These are phyloP conservation scores for Panopea generosa DNA, from an alignment of 2,888 invertebrate genomes.

Conservation along the genomic window DNA sequence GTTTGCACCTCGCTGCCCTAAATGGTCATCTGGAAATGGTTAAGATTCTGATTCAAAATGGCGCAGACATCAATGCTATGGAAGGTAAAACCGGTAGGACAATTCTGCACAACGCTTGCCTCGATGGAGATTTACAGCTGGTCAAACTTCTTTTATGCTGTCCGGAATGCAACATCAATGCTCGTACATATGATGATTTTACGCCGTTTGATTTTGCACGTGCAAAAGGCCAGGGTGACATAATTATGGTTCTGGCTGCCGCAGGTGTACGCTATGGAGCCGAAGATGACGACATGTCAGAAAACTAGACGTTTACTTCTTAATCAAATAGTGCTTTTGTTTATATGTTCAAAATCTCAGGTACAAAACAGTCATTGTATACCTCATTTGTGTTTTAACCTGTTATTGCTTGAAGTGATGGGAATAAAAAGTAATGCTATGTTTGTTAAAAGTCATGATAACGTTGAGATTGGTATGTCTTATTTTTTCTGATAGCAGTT, in stretches of 20 bases:
- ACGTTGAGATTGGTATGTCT: no score
- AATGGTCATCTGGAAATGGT: conserved; percentile 37
- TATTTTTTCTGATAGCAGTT: no score
- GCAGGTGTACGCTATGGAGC: conserved; percentile 43
- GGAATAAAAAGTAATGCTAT: no score
- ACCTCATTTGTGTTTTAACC: no score
- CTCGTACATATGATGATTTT: conserved; percentile 46
- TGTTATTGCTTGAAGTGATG: no score
- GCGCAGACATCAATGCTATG: conserved; percentile 42
- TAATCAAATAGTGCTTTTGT: no score
- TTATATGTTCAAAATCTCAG: no score
- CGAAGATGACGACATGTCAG: no score
- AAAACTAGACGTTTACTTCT: no score
- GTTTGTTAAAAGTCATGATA: no score
- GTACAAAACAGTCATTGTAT: no score
- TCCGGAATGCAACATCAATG: conserved; percentile 52
- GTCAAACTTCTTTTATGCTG: conserved; percentile 35
- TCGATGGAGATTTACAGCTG: conserved; percentile 28
- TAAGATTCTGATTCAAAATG: conserved; percentile 34
- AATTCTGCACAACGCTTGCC: conserved; percentile 44
- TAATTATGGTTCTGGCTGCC: conserved; percentile 41
- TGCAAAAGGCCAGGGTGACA: conserved; percentile 36
- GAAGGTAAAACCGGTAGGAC: conserved; percentile 53
- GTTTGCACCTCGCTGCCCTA: conserved; percentile 41
- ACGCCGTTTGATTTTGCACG: conserved; percentile 59